These are phyloP conservation scores for Heterotis niloticus DNA, from an alignment of 2,113 vertebrate genomes.

Conservation along the genomic window DNA sequence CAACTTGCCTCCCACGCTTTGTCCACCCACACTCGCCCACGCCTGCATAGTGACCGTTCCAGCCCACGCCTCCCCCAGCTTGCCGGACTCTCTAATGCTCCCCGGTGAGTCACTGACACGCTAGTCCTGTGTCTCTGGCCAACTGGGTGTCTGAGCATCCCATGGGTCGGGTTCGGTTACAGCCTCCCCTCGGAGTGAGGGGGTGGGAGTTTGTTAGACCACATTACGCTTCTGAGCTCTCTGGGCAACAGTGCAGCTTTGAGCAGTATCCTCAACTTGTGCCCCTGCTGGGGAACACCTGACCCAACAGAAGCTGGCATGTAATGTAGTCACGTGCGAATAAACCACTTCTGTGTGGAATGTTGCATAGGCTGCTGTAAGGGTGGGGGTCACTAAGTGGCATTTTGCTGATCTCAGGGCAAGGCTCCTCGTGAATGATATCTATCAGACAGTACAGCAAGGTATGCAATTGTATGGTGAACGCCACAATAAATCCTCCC, in stretches of 20 bases:
- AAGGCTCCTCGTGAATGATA: background rate
- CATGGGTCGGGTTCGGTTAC: conserved; percentile 3
- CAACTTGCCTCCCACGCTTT: background rate
- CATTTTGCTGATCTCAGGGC: background rate
- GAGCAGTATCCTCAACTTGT: background rate
- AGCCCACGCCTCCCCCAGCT: background rate
- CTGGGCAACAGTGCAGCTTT: background rate
- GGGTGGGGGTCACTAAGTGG: background rate
- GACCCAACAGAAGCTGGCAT: background rate
- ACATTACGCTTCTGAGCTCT: background rate
- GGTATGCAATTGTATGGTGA: background rate
- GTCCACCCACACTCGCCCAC: background rate
- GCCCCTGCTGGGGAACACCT: background rate
- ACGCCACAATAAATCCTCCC: background rate
- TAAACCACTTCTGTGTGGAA: no score
- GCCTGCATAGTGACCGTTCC: conserved; percentile 19
- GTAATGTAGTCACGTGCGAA: background rate
- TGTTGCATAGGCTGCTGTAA: background rate
- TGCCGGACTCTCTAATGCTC: background rate
- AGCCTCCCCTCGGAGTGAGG: background rate
- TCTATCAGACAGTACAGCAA: background rate
- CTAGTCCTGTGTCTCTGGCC: background rate
- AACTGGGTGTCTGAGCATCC: background rate
- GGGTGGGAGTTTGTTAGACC: background rate
- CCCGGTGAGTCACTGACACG: background rate